Evolutionary conservation across 2,797 vertebrate species (phyloP), one percentile per base, ranked within the genome.

Genomic region (Ptychobarbus kaznakovi): DNA sequence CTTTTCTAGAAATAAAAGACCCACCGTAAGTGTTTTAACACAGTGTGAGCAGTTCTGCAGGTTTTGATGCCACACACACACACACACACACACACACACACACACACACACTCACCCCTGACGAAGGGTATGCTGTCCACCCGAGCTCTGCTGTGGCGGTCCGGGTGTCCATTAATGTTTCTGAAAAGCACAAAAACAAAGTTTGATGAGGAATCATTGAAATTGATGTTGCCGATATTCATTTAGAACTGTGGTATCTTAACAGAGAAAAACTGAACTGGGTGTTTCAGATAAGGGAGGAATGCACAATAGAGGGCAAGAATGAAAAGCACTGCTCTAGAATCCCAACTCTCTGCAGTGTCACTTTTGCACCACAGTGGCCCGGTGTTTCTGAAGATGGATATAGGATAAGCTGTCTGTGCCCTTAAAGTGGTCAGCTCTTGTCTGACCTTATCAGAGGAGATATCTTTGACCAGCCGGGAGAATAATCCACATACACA

Each of bases 81-180:
- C 70, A 63, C 32, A 56, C 69, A 42, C 20, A 22, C 2, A 3
- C 2, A 56, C 53, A 61, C 56, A 61, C 69, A 42, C 22, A n/a
- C 7, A 3, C 2, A 56, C 53, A 61, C 58, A 61, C 40, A 88
- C 98, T 99, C 92, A 99, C 98, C 96, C 98, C 98, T 3, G 98
- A 97, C 42, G 97, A 95, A 40, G 98, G 98, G 94, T 98, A 98
- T 25, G 98, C 98, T 0, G 97, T 99, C 98, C 98, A 99, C 86
- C 98, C 98, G 90, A 99, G 95, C 93, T 99, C 98, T 86, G 98
- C 98, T 6, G 98, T 99, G 58, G 98, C 98, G 10, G 97, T 98
- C 90, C 98, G 96, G 4, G 98, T 99, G 94, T 99, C 98, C 98
- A 99, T 97, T 93, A 99, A 90, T 0, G 97, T 99, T 94, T 99